These are phyloP conservation scores for Ormyrus rosae DNA, from an alignment of 2,888 invertebrate species.

Conservation along the genomic window DNA sequence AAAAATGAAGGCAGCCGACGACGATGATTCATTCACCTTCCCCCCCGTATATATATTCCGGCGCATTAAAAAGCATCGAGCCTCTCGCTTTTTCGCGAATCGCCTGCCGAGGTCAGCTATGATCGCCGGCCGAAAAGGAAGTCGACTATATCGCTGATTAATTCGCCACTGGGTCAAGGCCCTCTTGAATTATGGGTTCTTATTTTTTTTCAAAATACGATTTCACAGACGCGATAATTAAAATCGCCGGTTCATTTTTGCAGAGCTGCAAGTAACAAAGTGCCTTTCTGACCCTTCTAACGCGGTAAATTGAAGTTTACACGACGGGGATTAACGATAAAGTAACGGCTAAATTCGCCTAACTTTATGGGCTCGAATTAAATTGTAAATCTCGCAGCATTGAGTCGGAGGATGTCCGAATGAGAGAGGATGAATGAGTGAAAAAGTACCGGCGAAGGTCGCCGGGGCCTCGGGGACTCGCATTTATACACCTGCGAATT, in stretches of 20 bases:
- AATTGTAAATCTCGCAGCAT: not conserved
- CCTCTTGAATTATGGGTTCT: slow-evolving; percentile 8
- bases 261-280: too few relatives aligned
- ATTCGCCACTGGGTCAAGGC: slow-evolving; percentile 16
- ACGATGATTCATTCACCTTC: too few relatives aligned
- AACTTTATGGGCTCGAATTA: slow-evolving; percentile 3
- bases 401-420: not conserved
- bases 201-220: not conserved
- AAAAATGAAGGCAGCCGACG: too few relatives aligned
- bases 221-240: too few relatives aligned
- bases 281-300: too few relatives aligned
- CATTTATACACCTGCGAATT: not conserved
- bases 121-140: not conserved
- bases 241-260: too few relatives aligned
- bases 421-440: not conserved
- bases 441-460: slow-evolving; percentile 2
- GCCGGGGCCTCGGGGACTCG: not conserved
- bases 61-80: too few relatives aligned
- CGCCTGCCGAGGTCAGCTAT: not conserved
- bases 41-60: too few relatives aligned
- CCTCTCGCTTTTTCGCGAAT: not conserved
- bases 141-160: slow-evolving; percentile 1
- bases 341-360: not conserved
- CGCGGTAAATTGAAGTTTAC: too few relatives aligned
- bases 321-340: not conserved